These are phyloP conservation scores for Ploceus nigricollis DNA, from an alignment of 2,113 vertebrate genomes.

Conservation along the genomic window DNA sequence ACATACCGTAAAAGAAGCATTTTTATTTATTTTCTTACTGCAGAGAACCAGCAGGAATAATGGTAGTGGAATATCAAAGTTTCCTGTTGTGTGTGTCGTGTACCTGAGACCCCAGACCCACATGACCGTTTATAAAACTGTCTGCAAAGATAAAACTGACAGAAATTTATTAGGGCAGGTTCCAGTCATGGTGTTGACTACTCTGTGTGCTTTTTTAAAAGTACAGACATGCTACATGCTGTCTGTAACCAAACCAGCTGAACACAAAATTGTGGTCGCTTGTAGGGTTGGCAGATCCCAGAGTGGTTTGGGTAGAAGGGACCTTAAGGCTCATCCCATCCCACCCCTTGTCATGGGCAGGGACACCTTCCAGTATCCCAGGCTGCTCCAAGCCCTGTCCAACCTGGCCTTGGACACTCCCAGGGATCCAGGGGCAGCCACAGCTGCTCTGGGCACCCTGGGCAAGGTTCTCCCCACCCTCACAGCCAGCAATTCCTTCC, in stretches of 20 bases:
- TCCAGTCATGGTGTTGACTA: background rate
- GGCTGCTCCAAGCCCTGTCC: accelerated
- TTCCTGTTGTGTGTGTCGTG: accelerated
- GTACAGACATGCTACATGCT: accelerated
- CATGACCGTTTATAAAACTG: background rate
- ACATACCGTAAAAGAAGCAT: background rate
- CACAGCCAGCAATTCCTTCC: accelerated
- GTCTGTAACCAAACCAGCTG: background rate
- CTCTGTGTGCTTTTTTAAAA: background rate
- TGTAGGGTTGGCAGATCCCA: background rate
- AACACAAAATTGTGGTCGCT: accelerated
- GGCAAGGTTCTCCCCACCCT: background rate
- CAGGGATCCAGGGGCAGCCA: background rate
- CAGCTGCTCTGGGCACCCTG: background rate
- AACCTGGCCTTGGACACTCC: accelerated
- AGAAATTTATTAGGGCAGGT: background rate
- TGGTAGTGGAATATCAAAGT: background rate
- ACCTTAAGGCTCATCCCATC: accelerated
- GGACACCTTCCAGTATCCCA: background rate
- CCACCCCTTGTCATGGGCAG: background rate
- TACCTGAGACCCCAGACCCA: background rate
- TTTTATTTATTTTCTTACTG: background rate
- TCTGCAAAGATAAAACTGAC: background rate
- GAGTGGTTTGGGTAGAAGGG: background rate
- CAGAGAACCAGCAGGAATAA: background rate